phyloP scores from a whole-genome alignment of 1,140 invertebrate species.

The Vanessa atalanta region DNA sequence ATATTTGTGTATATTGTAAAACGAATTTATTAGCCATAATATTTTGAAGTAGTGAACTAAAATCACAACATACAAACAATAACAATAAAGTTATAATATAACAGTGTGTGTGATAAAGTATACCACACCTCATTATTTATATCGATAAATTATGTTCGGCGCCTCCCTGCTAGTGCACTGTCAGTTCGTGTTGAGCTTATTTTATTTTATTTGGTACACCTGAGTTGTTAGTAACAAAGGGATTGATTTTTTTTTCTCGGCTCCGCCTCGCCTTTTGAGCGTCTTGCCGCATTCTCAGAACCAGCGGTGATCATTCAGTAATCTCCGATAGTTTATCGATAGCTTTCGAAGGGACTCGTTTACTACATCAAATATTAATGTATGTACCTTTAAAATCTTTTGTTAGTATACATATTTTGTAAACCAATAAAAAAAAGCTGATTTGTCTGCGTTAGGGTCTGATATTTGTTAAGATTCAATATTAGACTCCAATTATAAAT shows the following conservation, averaged over 20 bases:
- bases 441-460: no score
- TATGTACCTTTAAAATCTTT: not conserved
- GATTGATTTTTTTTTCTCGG: constrained; percentile 69
- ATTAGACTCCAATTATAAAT: no score
- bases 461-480: no score
- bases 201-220: constrained; percentile 75
- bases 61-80: not conserved
- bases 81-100: not conserved
- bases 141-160: constrained; percentile 59
- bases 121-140: constrained; percentile 45
- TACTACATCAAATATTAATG: constrained; percentile 6
- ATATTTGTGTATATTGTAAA: not conserved
- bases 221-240: constrained; percentile 77
- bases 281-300: constrained; percentile 54
- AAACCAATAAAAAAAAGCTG: not conserved
- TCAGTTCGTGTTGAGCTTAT: constrained; percentile 58
- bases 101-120: constrained; percentile 25
- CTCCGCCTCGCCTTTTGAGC: constrained; percentile 65
- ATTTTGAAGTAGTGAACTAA: not conserved
- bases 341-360: constrained; percentile 20
- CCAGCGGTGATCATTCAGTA: constrained; percentile 62
- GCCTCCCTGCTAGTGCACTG: constrained; percentile 55
- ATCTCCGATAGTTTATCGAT: constrained; percentile 35
- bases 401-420: not conserved
- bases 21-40: not conserved